phyloP scores from a whole-genome alignment of 2,113 vertebrate species.

The Chloropsis cyanopogon region DNA sequence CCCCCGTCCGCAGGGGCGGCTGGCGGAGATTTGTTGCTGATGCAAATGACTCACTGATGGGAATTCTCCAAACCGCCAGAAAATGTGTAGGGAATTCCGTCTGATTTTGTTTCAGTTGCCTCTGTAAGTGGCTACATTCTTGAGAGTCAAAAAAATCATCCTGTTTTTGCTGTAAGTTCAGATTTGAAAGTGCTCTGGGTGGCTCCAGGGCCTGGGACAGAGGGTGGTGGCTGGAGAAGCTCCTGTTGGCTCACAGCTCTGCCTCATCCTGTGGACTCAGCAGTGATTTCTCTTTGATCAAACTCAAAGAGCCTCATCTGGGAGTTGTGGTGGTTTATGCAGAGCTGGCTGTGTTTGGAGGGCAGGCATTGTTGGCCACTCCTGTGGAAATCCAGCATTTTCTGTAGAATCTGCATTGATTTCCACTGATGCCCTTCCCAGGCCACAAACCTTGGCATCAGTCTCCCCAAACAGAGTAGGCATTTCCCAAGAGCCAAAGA shows the following conservation, averaged over 20 bases:
- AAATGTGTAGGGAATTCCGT: background rate
- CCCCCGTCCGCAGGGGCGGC: background rate
- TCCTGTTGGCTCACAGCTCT: background rate
- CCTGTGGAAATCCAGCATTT: background rate
- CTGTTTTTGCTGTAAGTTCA: rapidly evolving
- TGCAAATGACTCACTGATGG: conserved; percentile 41
- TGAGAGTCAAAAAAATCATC: background rate
- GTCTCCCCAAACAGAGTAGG: background rate
- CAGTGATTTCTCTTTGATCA: background rate
- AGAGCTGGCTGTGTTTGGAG: background rate
- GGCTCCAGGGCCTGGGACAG: background rate
- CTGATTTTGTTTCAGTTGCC: background rate
- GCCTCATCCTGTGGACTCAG: background rate
- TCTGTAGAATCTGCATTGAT: background rate
- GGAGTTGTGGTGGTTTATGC: background rate
- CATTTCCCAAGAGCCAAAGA: background rate
- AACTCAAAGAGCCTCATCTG: background rate
- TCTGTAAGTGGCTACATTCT: background rate
- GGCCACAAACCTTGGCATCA: background rate
- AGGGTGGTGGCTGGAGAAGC: background rate
- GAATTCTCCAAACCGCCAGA: background rate
- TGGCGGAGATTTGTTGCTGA: background rate
- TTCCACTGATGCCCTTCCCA: background rate
- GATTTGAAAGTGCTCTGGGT: background rate
- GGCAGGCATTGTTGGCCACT: background rate